Evolutionary conservation across 1,140 invertebrate species (phyloP).

Genomic region (Drosophila repletoides): DNA sequence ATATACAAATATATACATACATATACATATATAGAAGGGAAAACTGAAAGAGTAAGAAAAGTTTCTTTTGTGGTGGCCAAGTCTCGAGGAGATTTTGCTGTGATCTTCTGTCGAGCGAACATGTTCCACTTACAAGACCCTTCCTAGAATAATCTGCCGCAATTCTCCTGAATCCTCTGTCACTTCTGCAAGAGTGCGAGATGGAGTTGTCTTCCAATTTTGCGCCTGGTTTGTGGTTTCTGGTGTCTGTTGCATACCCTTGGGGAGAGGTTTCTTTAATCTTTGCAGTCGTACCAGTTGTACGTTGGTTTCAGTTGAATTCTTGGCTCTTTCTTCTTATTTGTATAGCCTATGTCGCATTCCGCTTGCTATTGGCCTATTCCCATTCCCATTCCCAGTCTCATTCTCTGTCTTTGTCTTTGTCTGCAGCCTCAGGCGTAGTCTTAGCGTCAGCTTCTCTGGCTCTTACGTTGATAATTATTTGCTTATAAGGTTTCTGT

Average conservation of each 20-base stretch:
- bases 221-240: conserved; percentile 19
- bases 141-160: no score
- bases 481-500: not conserved
- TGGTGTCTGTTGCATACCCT: conserved; percentile 41
- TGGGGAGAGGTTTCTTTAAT: not conserved
- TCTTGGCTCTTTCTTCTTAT: conserved; percentile 36
- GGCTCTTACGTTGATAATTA: not conserved
- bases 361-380: conserved; percentile 11
- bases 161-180: no score
- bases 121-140: no score
- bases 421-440: no score
- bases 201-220: conserved; percentile 19
- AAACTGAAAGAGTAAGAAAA: not conserved
- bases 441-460: no score
- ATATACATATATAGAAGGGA: not conserved
- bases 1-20: not conserved
- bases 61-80: no score
- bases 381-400: not conserved
- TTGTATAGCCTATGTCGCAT: conserved; percentile 25
- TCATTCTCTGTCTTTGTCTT: not conserved
- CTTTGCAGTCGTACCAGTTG: no score
- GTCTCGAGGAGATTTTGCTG: no score
- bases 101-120: no score
- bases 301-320: no score
- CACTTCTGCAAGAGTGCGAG: no score